A percentile compares a stretch with the other conserved stretches of the same genome.
Evolutionary conservation across 2,888 invertebrate genomes (phyloP).

Genomic region (Ornithoptera alexandrae): DNA sequence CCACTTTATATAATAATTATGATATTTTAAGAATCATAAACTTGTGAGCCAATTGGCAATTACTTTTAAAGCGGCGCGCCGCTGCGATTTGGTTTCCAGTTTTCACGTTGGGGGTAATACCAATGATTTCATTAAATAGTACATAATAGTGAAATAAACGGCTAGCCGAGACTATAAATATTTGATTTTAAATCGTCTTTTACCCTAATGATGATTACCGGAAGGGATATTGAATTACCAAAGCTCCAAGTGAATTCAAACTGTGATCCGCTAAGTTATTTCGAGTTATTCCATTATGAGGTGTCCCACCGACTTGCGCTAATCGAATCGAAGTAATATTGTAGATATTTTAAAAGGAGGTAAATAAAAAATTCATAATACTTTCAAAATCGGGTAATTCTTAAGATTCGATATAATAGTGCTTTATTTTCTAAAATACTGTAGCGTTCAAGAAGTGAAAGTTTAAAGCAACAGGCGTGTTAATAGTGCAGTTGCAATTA

Average conservation of each 20-base stretch:
- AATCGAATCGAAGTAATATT: too few species aligned
- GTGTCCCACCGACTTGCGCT: slow-evolving; percentile 9
- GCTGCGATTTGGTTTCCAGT: slow-evolving; percentile 9
- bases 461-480: too few species aligned
- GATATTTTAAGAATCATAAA: slow-evolving; percentile 27
- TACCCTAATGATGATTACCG: slow-evolving; percentile 7
- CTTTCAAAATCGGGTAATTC: too few species aligned
- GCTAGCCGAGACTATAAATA: slow-evolving; percentile 18
- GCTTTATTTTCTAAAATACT: too few species aligned
- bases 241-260: slow-evolving; percentile 19
- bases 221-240: slow-evolving; percentile 18
- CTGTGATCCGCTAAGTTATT: slow-evolving; percentile 1
- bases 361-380: too few species aligned
- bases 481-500: too few species aligned
- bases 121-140: slow-evolving; percentile 14
- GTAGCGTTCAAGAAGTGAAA: too few species aligned
- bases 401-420: too few species aligned
- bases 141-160: slow-evolving; percentile 16
- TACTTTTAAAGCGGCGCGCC: slow-evolving; percentile 6
- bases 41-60: slow-evolving; percentile 19
- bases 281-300: background rate
- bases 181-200: slow-evolving; percentile 3
- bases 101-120: slow-evolving; percentile 8
- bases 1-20: slow-evolving; percentile 25
- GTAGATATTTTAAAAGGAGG: too few species aligned